Evolutionary conservation across 2,888 invertebrate species (phyloP).

Genomic region (Lasioglossum figueresi): DNA sequence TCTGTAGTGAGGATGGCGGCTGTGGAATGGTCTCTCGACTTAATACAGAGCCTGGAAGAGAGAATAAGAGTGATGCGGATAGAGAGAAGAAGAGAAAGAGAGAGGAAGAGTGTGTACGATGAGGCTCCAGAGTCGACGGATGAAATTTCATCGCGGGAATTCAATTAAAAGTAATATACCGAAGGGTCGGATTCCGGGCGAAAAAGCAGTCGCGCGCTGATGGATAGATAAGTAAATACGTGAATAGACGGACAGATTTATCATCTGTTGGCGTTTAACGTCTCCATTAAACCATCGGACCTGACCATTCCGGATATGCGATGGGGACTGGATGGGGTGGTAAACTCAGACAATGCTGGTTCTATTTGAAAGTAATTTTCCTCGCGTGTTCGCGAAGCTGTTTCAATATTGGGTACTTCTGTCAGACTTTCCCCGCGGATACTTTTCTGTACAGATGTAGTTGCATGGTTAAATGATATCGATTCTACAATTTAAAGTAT

Average conservation of each 20-base stretch:
- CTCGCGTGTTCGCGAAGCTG: neutral
- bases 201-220: slow-evolving; percentile 63
- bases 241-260: slow-evolving; percentile 61
- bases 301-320: neutral
- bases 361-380: neutral
- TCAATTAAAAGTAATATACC: slow-evolving; percentile 83
- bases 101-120: slow-evolving; percentile 54
- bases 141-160: slow-evolving; percentile 81
- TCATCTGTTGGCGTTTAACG: slow-evolving; percentile 57
- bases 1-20: neutral
- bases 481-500: neutral
- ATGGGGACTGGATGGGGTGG: neutral
- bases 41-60: neutral
- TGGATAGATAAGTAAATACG: slow-evolving; percentile 64
- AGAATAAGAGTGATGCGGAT: neutral
- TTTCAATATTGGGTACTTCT: neutral
- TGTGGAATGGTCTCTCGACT: neutral
- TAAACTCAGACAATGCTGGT: neutral
- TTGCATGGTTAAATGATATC: neutral
- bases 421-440: neutral
- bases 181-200: slow-evolving; percentile 61
- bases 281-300: slow-evolving; percentile 28
- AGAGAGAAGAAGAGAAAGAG: slow-evolving; percentile 35
- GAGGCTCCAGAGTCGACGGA: slow-evolving; percentile 61
- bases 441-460: too few relatives aligned